Base-by-base conservation (phyloP, 2,797 vertebrate genomes). In the Tiaroga cobitis region DNA sequence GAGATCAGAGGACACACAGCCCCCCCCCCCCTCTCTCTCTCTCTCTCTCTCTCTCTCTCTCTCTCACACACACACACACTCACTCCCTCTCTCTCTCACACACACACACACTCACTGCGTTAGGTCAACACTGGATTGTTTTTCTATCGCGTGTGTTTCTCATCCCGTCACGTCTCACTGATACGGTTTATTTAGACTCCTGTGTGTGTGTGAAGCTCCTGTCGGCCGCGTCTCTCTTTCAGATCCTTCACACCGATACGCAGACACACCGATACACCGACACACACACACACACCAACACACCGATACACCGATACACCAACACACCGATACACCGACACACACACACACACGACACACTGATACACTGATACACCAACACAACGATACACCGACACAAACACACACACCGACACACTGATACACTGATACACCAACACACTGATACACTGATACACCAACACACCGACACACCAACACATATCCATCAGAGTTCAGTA, bases 191-290 rank as follows among this genome's bases (percentile, higher is more conserved):
- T 77, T 84, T 84, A 49, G 81, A 75, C 72, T 75, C 41, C 70
- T 9, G 61, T 83, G 32, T 77, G 32, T 15, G 61, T 83, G 32
- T 76, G 34, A 77, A 67, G 43, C 61, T 83, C 41, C 82, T 54
- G 41, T 76, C 82, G 41, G 80, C 74, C 4, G 85, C 86, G 79
- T 77, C 84, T 85, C 88, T 88, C 26, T 16, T 65, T 65, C 75
- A 67, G 76, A 76, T 83, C 72, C 76, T 51, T 56, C 34, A 68
- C 84, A 80, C 51, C n/a, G n/a, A n/a, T n/a, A 41, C 39, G 9
- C 39, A 41, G n/a, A n/a, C n/a, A n/a, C n/a, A n/a, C n/a, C n/a
- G n/a, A n/a, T n/a, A n/a, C 1, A 1, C 39, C 8, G 0, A 9
- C 0, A 41, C 8, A 41, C 2, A 41, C 39, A 41, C 39, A 2